Evolutionary conservation across 2,797 vertebrate genomes (phyloP).

Genomic region (Dromococcyx pavoninus): DNA sequence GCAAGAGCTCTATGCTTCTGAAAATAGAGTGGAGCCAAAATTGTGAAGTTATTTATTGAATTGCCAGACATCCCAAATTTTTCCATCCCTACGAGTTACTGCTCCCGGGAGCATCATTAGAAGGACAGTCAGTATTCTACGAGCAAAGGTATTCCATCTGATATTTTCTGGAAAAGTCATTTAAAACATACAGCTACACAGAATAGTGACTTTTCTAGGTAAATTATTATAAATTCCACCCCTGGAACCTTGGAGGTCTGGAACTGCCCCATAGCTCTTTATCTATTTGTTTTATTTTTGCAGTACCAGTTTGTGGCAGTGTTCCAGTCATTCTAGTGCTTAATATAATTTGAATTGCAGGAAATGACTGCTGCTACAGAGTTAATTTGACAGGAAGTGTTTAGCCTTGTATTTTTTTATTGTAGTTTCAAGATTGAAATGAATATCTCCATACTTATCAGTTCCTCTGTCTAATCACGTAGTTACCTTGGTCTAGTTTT

Average conservation of each 20-base stretch:
- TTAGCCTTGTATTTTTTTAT: not conserved
- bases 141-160: not conserved
- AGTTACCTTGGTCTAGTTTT: conserved; percentile 60
- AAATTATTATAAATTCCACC: not conserved
- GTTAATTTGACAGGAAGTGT: conserved; percentile 37
- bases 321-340: not conserved
- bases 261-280: not conserved
- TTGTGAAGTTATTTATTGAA: not conserved
- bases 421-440: conserved; percentile 28
- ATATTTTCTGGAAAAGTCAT: not conserved
- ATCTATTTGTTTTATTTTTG: not conserved
- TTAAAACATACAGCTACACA: not conserved
- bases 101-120: not conserved
- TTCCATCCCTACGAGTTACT: not conserved
- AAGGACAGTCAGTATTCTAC: not conserved
- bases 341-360: not conserved
- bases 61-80: not conserved
- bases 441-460: not conserved
- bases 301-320: not conserved
- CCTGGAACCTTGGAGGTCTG: not conserved
- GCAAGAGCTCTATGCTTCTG: not conserved
- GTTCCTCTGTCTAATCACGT: conserved; percentile 50
- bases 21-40: not conserved
- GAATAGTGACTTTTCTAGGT: not conserved
- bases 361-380: not conserved